Evolutionary conservation across 2,888 invertebrate genomes (phyloP), one percentile per base, ranked within the genome.

Genomic region (Gortyna flavago): DNA sequence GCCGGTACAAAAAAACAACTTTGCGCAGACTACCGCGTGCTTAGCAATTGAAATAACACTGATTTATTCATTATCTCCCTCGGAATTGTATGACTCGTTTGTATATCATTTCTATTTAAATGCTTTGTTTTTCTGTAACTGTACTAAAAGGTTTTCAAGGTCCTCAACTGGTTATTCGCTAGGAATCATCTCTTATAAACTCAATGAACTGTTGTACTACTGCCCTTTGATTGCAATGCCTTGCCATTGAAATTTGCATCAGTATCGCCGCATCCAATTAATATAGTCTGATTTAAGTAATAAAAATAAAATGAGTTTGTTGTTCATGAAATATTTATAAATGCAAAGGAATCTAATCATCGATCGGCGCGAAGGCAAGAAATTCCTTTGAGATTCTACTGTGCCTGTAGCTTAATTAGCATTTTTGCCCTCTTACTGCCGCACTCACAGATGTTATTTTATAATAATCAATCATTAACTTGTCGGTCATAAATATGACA

Each of bases 221-320:
- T 84, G 64, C 32, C 41, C 25, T 61, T 21, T 65, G 38, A 57
- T 48, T 67, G 29, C 51, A n/a, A n/a, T 59, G 11, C 18, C n/a
- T 51, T 21, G n/a, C 8, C 61, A 66, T 61, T 74, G 16, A 66
- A 75, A 72, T 82, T 82, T 68, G 64, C 84, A 82, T 74, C 67
- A 38, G 38, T 74, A 79, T 74, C 71, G 18, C 18, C 18, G 51
- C 59, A 61, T 68, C 44, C 67, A 71, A 79, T 79, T 70, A 62
- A 69, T 84, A 38, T 38, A 38, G n/a, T 59, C 67, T 38, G 73
- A 73, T 73, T 67, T 70, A 41, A 68, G 44, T 61, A 83, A 83
- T 79, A 72, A 79, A 79, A 81, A 62, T 78, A 83, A 79, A 81
- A 59, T 78, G 25, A 73, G 65, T 66, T 70, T 70, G 38, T 74